Base-by-base conservation (phyloP, 2,797 vertebrate genomes). In the Neosalanx taihuensis region DNA sequence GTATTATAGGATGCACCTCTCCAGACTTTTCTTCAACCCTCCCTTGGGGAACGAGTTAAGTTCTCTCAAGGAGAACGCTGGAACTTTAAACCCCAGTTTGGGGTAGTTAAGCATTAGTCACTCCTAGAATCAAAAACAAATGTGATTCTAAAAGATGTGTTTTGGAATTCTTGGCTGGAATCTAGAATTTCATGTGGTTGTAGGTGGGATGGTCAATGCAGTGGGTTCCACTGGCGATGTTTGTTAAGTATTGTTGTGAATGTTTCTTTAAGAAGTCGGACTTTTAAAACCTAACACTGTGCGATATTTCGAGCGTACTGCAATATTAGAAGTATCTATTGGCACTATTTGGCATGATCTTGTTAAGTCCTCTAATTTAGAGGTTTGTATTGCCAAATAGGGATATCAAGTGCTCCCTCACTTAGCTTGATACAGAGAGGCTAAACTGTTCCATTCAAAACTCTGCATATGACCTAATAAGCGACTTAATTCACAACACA, bases 101-200 rank as follows among this genome's bases (percentile, higher is more conserved):
- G 85, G 89, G 79, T 84, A 91, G 84, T 89, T 89, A 81, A 89
- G 80, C 69, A 81, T 71, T 73, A 84, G 84, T 83, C 66, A 72
- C 79, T 85, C 80, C 84, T 90, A 73, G 93, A 95, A 95, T 95
- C 73, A 91, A 91, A 95, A 95, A 81, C 93, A 95, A 95, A 94
- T 95, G 90, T 93, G 90, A 91, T 87, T 85, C 87, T 86, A 85
- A 78, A 80, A 18, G 13, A 87, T 85, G 71, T 78, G 72, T 79
- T 91, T 82, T 81, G 83, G 83, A 88, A 89, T 89, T 85, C 87
- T 83, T 79, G 84, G 79, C 77, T 90, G 80, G 75, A 86, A 87
- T 81, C 84, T 83, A 76, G 86, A 84, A 79, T 89, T 83, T 90
- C 67, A 35, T 86, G 73, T 91, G 91, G 81, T 88, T 88, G 84